These are phyloP conservation scores for Acanthoscelides obtectus DNA, from an alignment of 2,888 invertebrate genomes.

Conservation along the genomic window DNA sequence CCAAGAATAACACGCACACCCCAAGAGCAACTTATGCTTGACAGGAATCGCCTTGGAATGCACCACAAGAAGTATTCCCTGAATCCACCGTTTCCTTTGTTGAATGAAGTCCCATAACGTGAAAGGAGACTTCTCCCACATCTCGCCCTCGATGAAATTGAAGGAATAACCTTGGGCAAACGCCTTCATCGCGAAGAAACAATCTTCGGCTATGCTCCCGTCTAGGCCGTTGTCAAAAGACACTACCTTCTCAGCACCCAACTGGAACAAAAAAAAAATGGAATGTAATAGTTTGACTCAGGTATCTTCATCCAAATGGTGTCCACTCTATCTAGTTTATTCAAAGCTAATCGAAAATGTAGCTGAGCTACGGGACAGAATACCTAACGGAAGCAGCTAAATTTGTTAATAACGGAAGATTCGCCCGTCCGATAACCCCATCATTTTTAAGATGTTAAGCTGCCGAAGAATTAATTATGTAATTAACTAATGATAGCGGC, in stretches of 20 bases:
- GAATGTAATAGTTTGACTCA: too few species aligned
- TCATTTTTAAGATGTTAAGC: too few species aligned
- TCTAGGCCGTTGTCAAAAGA: constrained; percentile 95
- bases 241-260: constrained; percentile 83
- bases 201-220: constrained; percentile 97
- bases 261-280: constrained; percentile 55
- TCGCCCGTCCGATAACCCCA: too few species aligned
- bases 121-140: constrained; percentile 98
- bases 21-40: constrained; percentile 59
- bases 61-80: constrained; percentile 84
- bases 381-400: too few species aligned
- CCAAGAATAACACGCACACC: constrained; percentile 92
- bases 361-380: too few species aligned
- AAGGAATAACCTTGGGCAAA: constrained; percentile 86
- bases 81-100: constrained; percentile 94
- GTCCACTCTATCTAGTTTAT: too few species aligned
- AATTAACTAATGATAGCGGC: too few species aligned
- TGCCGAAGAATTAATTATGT: too few species aligned
- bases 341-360: too few species aligned
- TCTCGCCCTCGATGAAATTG: constrained; percentile 95
- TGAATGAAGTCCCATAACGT: constrained; percentile 92
- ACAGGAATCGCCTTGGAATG: constrained; percentile 81
- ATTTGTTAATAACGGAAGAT: too few species aligned
- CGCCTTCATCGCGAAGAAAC: constrained; percentile 95
- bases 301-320: too few species aligned